A percentile compares a stretch with the other conserved stretches of the same genome.
Evolutionary conservation across 2,888 invertebrate genomes (phyloP).

Genomic region (Paralinhomoeus sp.): DNA sequence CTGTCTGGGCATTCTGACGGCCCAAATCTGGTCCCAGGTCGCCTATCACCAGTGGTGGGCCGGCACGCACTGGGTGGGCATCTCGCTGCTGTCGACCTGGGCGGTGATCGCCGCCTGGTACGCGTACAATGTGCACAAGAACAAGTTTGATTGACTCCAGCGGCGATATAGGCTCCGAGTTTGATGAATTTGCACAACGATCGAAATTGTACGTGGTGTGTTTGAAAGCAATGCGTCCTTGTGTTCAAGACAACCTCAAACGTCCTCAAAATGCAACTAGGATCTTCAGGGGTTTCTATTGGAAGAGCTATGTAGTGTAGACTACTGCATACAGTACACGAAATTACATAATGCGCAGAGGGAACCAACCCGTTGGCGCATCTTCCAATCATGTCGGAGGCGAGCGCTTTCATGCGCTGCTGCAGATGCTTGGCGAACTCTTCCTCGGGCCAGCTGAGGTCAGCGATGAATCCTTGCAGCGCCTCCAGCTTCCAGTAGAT

Average conservation of each 20-base stretch:
- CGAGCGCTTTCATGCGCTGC: slow-evolving; percentile 85
- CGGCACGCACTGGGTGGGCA: slow-evolving; percentile 21
- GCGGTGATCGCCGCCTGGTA: slow-evolving; percentile 12
- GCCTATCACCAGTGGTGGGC: slow-evolving; percentile 18
- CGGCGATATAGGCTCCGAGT: too few species aligned
- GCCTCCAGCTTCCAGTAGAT: slow-evolving; percentile 97
- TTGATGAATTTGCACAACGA: too few species aligned
- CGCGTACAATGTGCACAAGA: background rate
- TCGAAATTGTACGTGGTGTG: too few species aligned
- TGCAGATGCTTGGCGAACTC: slow-evolving; percentile 89
- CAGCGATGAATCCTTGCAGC: slow-evolving; percentile 84
- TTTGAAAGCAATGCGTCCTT: too few species aligned
- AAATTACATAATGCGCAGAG: too few species aligned
- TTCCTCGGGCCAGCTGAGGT: slow-evolving; percentile 94
- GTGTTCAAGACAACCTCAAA: too few species aligned
- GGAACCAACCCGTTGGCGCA: slow-evolving; percentile 30
- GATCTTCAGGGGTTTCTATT: too few species aligned
- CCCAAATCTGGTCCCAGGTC: slow-evolving; percentile 21
- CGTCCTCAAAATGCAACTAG: too few species aligned
- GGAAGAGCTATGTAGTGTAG: too few species aligned
- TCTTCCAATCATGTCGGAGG: slow-evolving; percentile 95
- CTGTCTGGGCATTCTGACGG: slow-evolving; percentile 12
- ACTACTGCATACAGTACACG: too few species aligned
- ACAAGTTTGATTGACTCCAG: background rate
- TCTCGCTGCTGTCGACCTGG: slow-evolving; percentile 20